phyloP scores from a whole-genome alignment of 1,140 invertebrate genomes.

The Lordiphosa collinella region DNA sequence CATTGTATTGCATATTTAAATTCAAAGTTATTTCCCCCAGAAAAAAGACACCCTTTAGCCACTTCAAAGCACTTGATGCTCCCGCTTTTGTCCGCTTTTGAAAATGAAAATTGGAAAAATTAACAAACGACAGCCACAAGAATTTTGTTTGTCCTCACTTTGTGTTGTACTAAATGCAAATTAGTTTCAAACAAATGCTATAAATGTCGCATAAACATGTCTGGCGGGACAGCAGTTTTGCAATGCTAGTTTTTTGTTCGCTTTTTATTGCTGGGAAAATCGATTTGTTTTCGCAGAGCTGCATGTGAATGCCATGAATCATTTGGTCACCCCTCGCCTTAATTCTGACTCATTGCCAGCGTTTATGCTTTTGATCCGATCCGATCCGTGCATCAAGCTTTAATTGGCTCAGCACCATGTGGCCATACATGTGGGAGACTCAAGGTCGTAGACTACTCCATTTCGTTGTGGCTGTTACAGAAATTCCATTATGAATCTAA shows the following conservation, averaged over 20 bases:
- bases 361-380: not conserved
- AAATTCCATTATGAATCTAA: constrained; percentile 52
- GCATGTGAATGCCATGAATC: constrained; percentile 16
- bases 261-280: constrained; percentile 33
- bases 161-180: constrained; percentile 12
- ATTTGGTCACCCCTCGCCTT: constrained; percentile 11
- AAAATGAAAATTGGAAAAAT: constrained; percentile 10
- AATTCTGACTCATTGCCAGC: constrained; percentile 65
- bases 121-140: constrained; percentile 18
- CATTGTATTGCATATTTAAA: too few species aligned
- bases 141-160: constrained; percentile 9
- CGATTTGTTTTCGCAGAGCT: constrained; percentile 3
- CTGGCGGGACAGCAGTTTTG: constrained; percentile 33
- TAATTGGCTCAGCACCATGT: constrained; percentile 53
- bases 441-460: constrained; percentile 51
- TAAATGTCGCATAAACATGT: constrained; percentile 11
- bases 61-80: not conserved
- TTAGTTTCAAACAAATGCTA: constrained; percentile 3
- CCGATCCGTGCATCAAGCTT: constrained; percentile 44
- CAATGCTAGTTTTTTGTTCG: constrained; percentile 21
- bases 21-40: too few species aligned
- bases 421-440: not conserved
- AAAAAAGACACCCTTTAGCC: too few species aligned
- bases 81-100: constrained; percentile 6
- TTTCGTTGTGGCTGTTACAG: constrained; percentile 40